phyloP scores from a whole-genome alignment of 2,797 vertebrate species.

The Cyclopterus lumpus region DNA sequence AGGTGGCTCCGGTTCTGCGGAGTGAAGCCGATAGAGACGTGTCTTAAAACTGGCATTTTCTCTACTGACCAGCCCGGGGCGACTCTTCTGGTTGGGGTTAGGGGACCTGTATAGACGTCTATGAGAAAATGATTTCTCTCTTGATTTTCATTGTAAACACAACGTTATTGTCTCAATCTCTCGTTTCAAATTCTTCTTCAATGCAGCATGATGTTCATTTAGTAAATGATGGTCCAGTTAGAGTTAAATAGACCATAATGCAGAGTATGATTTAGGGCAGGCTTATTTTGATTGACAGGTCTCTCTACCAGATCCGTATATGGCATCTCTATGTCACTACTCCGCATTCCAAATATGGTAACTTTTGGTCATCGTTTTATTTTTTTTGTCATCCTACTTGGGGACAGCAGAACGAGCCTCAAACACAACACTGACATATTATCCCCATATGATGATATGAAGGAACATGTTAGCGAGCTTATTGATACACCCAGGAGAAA shows the following conservation, averaged over 20 bases:
- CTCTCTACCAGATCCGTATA: no score
- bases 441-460: background rate
- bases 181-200: background rate
- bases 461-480: background rate
- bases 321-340: background rate
- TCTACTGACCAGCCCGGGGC: background rate
- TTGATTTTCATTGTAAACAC: background rate
- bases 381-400: no score
- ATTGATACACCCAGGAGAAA: background rate
- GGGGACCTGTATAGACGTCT: background rate
- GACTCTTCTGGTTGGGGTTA: background rate
- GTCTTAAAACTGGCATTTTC: background rate
- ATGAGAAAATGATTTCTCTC: background rate
- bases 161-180: background rate
- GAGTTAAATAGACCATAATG: background rate
- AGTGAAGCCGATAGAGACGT: no score
- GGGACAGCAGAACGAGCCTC: background rate
- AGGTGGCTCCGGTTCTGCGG: no score
- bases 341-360: no score
- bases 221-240: background rate
- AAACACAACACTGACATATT: no score
- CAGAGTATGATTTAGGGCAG: background rate
- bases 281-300: background rate
- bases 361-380: constrained; percentile 19
- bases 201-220: background rate